Base-by-base conservation (phyloP, 2,113 vertebrate species). In the Carettochelys insculpta region DNA sequence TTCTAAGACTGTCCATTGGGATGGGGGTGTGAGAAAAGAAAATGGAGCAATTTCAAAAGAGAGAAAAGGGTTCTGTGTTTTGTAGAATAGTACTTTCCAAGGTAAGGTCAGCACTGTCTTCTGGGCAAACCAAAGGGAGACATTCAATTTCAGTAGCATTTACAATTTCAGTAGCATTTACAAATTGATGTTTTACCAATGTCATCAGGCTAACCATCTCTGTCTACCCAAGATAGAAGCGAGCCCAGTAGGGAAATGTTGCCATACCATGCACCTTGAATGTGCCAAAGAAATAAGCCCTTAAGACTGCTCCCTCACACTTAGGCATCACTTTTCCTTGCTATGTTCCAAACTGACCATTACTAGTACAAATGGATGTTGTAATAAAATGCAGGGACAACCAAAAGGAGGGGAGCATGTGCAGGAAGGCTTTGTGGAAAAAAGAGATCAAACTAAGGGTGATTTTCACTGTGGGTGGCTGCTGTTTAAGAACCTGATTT, bases 171-270 rank as follows among this genome's bases (percentile, higher is more conserved):
- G n/a, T n/a, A n/a, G n/a, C n/a, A 48, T n/a, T 58, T 25, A 34
- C 54, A 75, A 90, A 54, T 41, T 41, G 27, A 31, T 41, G n/a
- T 82, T 94, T 95, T 92, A 83, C 89, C 92, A 90, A 31, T 56
- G 27, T 83, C 38, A 92, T 27, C 88, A 82, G 45, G 61, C 38
- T 83, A 93, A 94, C 56, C 50, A 87, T 77, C 45, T 65, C 47
- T 79, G 61, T 89, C 31, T 52, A 90, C 91, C 58, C 75, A 82
- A 13, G 52, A 89, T 92, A 92, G 92, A 95, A 94, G 79, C 38
- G 71, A 76, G 88, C 92, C 92, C 93, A 89, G 85, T 78, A 92
- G 88, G 81, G 90, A 94, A 95, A 96, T 53, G 73, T 92, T 97
- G 95, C 92, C 92, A 88, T 65, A 79, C 78, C n/a, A n/a, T 73